These are phyloP conservation scores for Engraulis encrasicolus DNA, from an alignment of 2,113 vertebrate species.

Conservation along the genomic window DNA sequence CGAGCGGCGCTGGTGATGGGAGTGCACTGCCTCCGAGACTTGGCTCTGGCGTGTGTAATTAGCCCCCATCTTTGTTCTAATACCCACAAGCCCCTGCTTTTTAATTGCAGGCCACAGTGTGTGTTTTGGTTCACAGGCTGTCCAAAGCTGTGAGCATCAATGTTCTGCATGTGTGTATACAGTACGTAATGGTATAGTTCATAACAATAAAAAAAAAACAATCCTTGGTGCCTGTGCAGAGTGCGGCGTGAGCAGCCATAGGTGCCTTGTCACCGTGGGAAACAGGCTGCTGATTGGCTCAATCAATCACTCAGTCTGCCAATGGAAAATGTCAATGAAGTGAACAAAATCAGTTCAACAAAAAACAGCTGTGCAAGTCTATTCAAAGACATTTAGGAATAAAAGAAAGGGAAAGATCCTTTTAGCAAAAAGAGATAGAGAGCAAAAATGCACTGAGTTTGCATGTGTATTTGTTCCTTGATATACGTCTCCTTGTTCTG, in stretches of 20 bases:
- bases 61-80: conserved; percentile 74
- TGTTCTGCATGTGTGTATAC: conserved; percentile 7
- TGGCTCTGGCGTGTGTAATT: conserved; percentile 73
- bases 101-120: conserved; percentile 51
- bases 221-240: not conserved
- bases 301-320: not conserved
- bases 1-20: conserved; percentile 66
- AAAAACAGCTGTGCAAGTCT: not conserved
- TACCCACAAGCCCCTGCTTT: conserved; percentile 67
- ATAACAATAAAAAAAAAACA: not conserved
- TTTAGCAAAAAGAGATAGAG: not conserved
- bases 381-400: not conserved
- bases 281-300: not conserved
- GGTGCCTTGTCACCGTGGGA: not conserved
- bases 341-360: not conserved
- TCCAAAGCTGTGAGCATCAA: conserved; percentile 44
- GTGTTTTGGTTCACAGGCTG: conserved; percentile 50
- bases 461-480: not conserved
- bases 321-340: not conserved
- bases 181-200: not conserved
- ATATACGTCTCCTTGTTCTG: not conserved
- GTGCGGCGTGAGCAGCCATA: not conserved
- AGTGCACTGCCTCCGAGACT: conserved; percentile 75
- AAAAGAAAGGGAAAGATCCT: not conserved
- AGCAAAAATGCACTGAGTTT: not conserved